Conservation (phyloP, 2,797 vertebrate genomes). For the Brachyrhaphis roseni region DNA sequence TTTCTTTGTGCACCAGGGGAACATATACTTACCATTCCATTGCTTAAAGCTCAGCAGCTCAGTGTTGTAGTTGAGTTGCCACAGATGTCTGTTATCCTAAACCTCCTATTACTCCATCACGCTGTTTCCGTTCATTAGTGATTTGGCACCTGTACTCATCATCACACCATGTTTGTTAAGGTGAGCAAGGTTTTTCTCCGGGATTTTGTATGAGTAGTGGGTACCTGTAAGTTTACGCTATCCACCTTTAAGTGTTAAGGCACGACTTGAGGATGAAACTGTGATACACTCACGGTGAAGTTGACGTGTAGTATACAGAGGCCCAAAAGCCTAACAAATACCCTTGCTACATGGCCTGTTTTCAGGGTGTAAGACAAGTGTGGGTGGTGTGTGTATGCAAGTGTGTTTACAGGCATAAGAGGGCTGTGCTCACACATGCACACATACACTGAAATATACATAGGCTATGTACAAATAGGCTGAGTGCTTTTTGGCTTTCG, state of each 20-base stretch:
- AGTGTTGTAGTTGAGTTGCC: constrained; percentile 64
- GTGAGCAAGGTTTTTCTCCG: constrained; percentile 30
- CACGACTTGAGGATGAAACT: constrained; percentile 16
- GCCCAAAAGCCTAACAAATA: constrained; percentile 44
- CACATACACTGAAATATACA: not conserved
- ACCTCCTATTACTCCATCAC: constrained; percentile 67
- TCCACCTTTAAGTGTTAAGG: constrained; percentile 46
- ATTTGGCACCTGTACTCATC: constrained; percentile 62
- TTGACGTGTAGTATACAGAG: constrained; percentile 56
- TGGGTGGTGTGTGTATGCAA: constrained; percentile 64
- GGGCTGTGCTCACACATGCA: constrained; percentile 38
- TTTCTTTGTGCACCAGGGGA: constrained; percentile 58
- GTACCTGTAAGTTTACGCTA: constrained; percentile 1
- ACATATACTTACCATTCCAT: constrained; percentile 77
- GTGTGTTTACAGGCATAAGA: constrained; percentile 46
- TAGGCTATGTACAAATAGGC: constrained; percentile 19
- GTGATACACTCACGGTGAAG: constrained; percentile 57
- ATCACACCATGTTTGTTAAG: constrained; percentile 42
- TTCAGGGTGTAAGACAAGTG: constrained; percentile 55
- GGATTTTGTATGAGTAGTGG: not conserved
- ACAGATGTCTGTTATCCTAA: constrained; percentile 71
- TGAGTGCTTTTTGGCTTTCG: constrained; percentile 56
- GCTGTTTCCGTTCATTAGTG: constrained; percentile 61
- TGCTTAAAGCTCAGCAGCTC: constrained; percentile 42
- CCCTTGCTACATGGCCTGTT: constrained; percentile 47